These are phyloP conservation scores for Spermophilus dauricus DNA, from an alignment of 2,113 vertebrate species.

Conservation along the genomic window DNA sequence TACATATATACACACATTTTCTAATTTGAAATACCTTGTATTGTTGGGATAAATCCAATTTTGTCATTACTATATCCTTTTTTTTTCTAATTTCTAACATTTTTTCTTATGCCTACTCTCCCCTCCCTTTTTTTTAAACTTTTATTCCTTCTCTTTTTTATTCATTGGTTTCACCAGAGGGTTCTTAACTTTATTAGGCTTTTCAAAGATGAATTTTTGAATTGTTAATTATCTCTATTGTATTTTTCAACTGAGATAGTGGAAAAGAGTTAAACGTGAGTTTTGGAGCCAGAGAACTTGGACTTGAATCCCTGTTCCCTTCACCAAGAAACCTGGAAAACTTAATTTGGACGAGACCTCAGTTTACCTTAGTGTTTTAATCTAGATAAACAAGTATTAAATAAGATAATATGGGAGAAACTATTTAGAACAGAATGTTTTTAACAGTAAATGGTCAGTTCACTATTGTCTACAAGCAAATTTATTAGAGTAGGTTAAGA, in stretches of 20 bases:
- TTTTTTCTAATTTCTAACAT: background rate
- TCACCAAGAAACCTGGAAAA: conserved; percentile 10
- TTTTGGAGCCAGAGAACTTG: background rate
- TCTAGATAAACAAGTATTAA: background rate
- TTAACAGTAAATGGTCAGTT: background rate
- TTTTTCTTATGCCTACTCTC: background rate
- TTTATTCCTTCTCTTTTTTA: background rate
- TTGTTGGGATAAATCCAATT: background rate
- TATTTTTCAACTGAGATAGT: background rate
- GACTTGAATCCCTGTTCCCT: background rate
- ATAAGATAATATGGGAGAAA: conserved; percentile 30
- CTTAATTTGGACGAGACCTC: background rate
- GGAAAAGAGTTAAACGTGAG: background rate
- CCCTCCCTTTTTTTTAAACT: no score
- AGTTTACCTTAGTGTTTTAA: conserved; percentile 14
- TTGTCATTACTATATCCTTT: background rate
- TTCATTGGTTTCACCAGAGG: background rate
- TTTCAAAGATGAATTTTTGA: conserved; percentile 10
- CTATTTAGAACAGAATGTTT: background rate
- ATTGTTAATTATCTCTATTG: conserved; percentile 13
- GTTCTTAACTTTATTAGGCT: background rate
- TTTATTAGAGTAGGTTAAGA: background rate
- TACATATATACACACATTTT: no score
- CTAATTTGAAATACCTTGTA: background rate
- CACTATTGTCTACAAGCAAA: background rate